Evolutionary conservation across 2,113 vertebrate genomes (phyloP).

Genomic region (Rhabdomys dilectus): DNA sequence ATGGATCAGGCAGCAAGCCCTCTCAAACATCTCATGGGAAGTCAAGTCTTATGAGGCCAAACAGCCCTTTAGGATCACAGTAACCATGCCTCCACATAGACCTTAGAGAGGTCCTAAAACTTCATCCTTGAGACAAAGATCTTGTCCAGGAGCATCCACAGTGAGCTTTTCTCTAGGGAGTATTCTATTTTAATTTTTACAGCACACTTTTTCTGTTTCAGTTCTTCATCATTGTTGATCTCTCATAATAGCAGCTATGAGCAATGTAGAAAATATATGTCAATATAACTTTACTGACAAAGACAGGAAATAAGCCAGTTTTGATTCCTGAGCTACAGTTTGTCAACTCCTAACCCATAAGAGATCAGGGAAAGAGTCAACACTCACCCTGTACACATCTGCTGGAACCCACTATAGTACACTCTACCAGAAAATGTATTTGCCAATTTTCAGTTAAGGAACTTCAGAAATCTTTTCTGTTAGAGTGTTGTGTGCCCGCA

Average conservation of each 20-base stretch:
- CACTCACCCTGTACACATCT: neutral
- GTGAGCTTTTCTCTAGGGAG: neutral
- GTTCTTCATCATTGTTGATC: neutral
- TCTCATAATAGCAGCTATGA: neutral
- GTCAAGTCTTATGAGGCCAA: neutral
- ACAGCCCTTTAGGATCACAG: neutral
- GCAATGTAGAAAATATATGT: neutral
- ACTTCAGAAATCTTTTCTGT: neutral
- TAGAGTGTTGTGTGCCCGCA: fast-evolving
- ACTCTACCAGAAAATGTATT: neutral
- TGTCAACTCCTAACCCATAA: neutral
- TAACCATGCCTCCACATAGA: neutral
- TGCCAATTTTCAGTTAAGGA: neutral
- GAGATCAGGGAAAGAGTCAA: neutral
- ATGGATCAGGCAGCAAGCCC: neutral
- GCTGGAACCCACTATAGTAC: neutral
- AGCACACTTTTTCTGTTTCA: neutral
- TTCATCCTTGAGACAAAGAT: neutral
- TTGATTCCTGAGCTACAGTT: neutral
- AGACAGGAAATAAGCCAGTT: neutral
- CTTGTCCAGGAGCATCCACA: neutral
- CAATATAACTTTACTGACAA: neutral
- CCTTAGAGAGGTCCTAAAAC: neutral
- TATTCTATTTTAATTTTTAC: neutral
- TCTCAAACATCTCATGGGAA: neutral